phyloP scores from a whole-genome alignment of 2,888 invertebrate genomes.

The Andrena trimmerana region DNA sequence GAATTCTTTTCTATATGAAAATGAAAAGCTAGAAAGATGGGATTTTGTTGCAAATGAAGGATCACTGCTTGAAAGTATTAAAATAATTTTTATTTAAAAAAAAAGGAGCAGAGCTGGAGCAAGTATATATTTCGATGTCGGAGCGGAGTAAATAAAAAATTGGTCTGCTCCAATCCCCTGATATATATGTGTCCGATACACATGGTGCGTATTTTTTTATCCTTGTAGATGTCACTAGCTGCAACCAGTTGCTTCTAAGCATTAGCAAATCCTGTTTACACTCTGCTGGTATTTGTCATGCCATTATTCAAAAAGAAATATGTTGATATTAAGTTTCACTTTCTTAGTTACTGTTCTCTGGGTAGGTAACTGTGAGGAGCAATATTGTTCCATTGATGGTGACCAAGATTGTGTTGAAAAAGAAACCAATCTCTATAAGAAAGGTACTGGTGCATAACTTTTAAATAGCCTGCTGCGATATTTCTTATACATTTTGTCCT shows the following conservation, averaged over 20 bases:
- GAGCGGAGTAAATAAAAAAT: too few relatives aligned
- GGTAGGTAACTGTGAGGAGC: conserved; percentile 45
- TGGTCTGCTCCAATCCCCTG: too few relatives aligned
- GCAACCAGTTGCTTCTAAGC: background rate
- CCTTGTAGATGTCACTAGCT: conserved; percentile 18
- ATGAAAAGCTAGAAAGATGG: too few relatives aligned
- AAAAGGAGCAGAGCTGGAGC: too few relatives aligned
- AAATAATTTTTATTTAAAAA: too few relatives aligned
- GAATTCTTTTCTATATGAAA: background rate
- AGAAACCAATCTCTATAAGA: conserved; percentile 32
- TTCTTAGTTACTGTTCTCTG: conserved; percentile 36
- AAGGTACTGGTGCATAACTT: conserved; percentile 61
- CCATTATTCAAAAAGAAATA: conserved; percentile 9
- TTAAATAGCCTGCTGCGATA: background rate
- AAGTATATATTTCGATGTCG: too few relatives aligned
- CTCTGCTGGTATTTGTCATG: conserved; percentile 20
- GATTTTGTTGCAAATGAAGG: too few relatives aligned
- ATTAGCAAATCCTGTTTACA: background rate
- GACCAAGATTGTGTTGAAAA: conserved; percentile 45
- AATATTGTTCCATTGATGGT: conserved; percentile 62
- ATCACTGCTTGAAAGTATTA: too few relatives aligned
- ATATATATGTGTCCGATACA: background rate
- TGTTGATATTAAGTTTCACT: conserved; percentile 26
- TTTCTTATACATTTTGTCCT: conserved; percentile 24
- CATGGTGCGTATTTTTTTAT: background rate